Conservation (phyloP, 2,113 vertebrate species). For the Catharus minimus region DNA sequence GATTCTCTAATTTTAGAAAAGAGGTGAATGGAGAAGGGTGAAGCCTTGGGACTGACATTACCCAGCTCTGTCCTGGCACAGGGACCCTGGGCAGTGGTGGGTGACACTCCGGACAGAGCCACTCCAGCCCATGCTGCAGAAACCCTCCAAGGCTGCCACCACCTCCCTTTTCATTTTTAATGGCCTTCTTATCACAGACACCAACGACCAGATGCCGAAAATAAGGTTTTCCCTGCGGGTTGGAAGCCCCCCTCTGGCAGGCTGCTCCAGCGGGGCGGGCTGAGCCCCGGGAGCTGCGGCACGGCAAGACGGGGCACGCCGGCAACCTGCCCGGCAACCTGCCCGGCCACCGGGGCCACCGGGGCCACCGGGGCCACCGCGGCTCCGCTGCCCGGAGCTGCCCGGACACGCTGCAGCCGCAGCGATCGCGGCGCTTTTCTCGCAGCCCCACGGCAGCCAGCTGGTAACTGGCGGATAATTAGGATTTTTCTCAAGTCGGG, state of each 20-base stretch:
- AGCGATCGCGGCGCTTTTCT: neutral
- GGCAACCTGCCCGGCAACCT: neutral
- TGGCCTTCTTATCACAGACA: neutral
- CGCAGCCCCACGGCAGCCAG: constrained; percentile 22
- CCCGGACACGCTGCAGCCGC: constrained; percentile 51
- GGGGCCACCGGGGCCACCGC: neutral
- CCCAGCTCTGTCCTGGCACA: neutral
- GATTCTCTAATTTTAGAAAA: neutral
- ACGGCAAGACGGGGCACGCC: constrained; percentile 3
- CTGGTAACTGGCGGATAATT: constrained; percentile 78
- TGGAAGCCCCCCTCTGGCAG: neutral
- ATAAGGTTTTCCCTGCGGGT: constrained; percentile 56
- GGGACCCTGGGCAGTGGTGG: neutral
- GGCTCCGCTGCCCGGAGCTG: constrained; percentile 31
- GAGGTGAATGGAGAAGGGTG: accelerated
- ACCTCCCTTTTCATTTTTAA: constrained; percentile 5
- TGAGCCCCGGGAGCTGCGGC: neutral
- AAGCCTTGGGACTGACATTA: accelerated
- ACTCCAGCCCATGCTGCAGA: accelerated
- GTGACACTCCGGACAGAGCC: accelerated
- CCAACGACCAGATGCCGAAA: constrained; percentile 34
- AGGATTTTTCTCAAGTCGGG: constrained; percentile 69
- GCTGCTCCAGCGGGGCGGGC: neutral
- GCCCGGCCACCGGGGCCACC: neutral
- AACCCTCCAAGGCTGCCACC: neutral